Base-by-base conservation (phyloP, 2,888 invertebrate species). In the Seira ritae region DNA sequence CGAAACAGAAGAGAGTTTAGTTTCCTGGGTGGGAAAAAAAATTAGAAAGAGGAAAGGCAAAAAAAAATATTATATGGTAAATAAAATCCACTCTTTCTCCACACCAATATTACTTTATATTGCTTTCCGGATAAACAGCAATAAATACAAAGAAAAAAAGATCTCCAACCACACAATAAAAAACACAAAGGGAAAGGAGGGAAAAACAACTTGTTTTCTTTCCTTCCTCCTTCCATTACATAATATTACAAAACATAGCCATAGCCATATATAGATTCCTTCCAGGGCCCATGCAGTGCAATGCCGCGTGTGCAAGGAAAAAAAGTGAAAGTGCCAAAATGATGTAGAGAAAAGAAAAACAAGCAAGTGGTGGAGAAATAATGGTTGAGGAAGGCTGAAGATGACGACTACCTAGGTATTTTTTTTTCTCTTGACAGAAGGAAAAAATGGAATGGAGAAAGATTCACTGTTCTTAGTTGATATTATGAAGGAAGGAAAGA, bases 1-100 rank as follows among this genome's bases (percentile, higher is more conserved):
- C n/a, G n/a, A n/a, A n/a, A n/a, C n/a, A n/a, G n/a, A n/a, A n/a
- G n/a, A n/a, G n/a, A n/a, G n/a, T n/a, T n/a, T n/a, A n/a, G n/a
- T n/a, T n/a, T n/a, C n/a, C n/a, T n/a, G n/a, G 76, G 72, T 82
- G n/a, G 67, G 75, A 81, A 82, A 69, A 77, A 70, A 82, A 68
- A 72, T 77, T 70, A 12, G 55, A 55, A 55, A 55, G 15, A 8
- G 2, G 31, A 8, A 31, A 31, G 3, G 8, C 31, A 31, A 31
- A 31, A 4, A n/a, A n/a, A n/a, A n/a, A n/a, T n/a, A n/a, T n/a
- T n/a, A n/a, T 31, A 31, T 31, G 2, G 31, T 31, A 31, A 31
- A 31, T 31, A 31, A 31, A 31, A 31, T 31, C 3, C 31, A 31
- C 31, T 31, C 31, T 31, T 31, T 31, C 31, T 31, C 8, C 31